Evolutionary conservation across 2,888 invertebrate genomes (phyloP), one percentile per base, ranked within the genome.

Genomic region (Lasioglossum pauxillum): DNA sequence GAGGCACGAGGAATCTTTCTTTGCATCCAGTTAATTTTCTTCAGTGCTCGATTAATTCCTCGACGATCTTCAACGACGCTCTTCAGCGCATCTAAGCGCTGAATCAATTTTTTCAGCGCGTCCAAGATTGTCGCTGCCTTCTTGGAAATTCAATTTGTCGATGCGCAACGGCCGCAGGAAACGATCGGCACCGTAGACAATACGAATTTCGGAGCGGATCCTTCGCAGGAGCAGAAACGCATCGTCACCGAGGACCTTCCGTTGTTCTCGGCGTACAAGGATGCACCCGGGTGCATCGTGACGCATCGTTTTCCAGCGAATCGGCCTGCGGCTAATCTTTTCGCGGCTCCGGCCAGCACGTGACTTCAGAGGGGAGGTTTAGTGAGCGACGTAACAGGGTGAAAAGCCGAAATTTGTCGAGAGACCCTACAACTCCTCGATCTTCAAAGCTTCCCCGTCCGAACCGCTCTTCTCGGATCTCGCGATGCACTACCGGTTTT

Each of bases 321-420:
- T 83, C 83, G 83, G 78, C 87, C 88, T 83, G 35, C 60, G 64
- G 38, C 53, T 86, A 85, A 91, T 84, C 89, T 89, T 83, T 53
- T 53, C 75, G 78, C 77, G 71, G 46, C 72, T 19, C 44, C 41
- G n/a, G 27, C 49, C 19, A 82, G 81, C 90, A 90, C 91, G 91
- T 76, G 87, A 78, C 67, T 41, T 19, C 16, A 5, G 67, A 35
- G 23, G 69, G 53, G 76, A 60, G 60, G n/a, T 73, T 49, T 44
- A 10, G 16, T 38, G 2, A n/a, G 19, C 10, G 10, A 44, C 8
- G 49, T 53, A 67, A n/a, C 69, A 71, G 19, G 53, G 49, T 82
- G 82, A 88, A 90, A 88, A 91, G 90, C 82, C 88, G 85, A 93
- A 94, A 95, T 94, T 95, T 94, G 93, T 94, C 94, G 93, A 88